phyloP scores from a whole-genome alignment of 2,113 vertebrate species.

The Tragelaphus imberbis region DNA sequence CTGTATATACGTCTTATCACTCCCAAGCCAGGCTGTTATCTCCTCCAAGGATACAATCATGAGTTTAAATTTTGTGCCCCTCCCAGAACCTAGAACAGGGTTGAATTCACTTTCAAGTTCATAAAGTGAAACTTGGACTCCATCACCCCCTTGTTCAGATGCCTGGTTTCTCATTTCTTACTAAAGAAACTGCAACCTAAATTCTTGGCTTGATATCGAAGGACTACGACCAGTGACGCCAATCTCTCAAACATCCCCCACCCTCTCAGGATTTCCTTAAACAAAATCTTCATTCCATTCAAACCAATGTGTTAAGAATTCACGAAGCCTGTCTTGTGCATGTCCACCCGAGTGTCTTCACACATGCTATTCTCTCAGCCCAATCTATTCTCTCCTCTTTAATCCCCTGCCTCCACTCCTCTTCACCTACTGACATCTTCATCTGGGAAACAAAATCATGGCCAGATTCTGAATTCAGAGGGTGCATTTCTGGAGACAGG shows the following conservation, averaged over 20 bases:
- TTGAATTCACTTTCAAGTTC: neutral
- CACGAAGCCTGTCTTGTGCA: too few species aligned
- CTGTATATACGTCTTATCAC: neutral
- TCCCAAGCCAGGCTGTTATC: neutral
- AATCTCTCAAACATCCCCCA: neutral
- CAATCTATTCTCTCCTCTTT: neutral
- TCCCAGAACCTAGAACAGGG: neutral
- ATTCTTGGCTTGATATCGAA: neutral
- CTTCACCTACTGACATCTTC: neutral
- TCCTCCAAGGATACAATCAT: neutral
- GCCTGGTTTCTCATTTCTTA: neutral
- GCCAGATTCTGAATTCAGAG: neutral
- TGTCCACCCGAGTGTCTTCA: neutral
- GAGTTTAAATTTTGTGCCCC: neutral
- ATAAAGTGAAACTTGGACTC: neutral
- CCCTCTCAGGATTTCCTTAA: neutral
- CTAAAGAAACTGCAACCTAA: neutral
- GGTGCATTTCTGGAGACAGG: neutral
- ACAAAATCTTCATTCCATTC: neutral
- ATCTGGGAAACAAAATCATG: neutral
- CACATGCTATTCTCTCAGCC: fast-evolving
- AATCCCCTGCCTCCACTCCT: neutral
- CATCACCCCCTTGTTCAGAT: neutral
- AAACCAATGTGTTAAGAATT: neutral
- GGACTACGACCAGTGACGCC: too few species aligned